Base-by-base conservation (phyloP, 2,888 invertebrate genomes). In the Mythimna albipuncta region DNA sequence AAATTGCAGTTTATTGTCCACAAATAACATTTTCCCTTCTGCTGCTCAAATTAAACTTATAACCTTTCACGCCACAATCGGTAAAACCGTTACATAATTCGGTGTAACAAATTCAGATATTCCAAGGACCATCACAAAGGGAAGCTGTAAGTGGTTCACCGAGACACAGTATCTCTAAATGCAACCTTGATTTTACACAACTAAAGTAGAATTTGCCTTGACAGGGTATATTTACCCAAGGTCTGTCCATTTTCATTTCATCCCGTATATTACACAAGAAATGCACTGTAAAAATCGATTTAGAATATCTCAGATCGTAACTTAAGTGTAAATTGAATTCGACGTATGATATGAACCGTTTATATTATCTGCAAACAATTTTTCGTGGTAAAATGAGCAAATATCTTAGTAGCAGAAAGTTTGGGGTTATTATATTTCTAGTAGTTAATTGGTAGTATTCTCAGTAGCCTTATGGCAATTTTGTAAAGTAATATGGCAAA, bases 41-140 rank as follows among this genome's bases (percentile, higher is more conserved):
- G 57, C 47, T 44, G 32, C 58, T 66, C 58, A 66, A 70, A 70
- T 63, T 63, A 77, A 77, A 72, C 11, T 50, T 64, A 68, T 16
- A 69, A 69, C 26, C 64, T 35, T 54, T 38, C 26, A 16, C 21
- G 10, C 62, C 76, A 47, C 52, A 63, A 67, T 75, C 67, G 54
- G 32, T 65, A 38, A 44, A 67, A 67, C 62, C 5, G 35, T 71
- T 68, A 75, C 81, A 75, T 83, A 80, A 83, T 68, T 70, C 57
- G 19, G 11, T 84, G 57, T 77, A 84, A 77, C 84, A 84, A 77
- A 84, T 81, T 84, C 84, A 82, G 47, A 84, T 82, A 71, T 77
- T 67, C 69, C 71, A 77, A 73, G 71, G 66, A 74, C 71, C 21
- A 65, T 71, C 70, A 67, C 73, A 81, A 81, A 73, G 35, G 66